Conservation (phyloP, 1,140 invertebrate genomes). For the Drosophila elegans region DNA sequence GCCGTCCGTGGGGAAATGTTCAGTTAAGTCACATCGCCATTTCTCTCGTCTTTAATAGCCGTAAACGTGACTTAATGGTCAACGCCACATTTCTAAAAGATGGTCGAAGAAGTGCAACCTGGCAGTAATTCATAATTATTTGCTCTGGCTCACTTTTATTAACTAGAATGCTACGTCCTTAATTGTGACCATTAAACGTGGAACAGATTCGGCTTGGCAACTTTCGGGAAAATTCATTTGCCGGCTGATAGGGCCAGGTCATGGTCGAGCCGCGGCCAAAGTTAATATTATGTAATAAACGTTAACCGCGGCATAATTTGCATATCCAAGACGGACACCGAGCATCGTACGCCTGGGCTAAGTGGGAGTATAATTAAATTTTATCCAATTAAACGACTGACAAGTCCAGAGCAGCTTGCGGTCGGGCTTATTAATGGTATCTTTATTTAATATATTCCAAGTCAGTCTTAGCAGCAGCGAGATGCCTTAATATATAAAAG, state of each 20-base stretch:
- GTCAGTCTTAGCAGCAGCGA: conserved; percentile 5
- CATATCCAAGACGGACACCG: conserved; percentile 47
- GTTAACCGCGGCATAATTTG: conserved; percentile 62
- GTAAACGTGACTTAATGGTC: conserved; percentile 24
- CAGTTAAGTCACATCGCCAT: conserved; percentile 1
- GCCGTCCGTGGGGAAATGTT: neutral
- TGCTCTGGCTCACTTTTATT: neutral
- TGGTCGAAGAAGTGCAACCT: conserved; percentile 23
- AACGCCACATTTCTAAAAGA: conserved; percentile 18
- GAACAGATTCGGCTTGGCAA: conserved; percentile 33
- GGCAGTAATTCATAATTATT: conserved; percentile 33
- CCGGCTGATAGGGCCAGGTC: conserved; percentile 33
- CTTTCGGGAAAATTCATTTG: conserved; percentile 38
- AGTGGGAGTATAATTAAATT: conserved; percentile 71
- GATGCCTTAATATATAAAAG: neutral
- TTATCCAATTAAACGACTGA: conserved; percentile 73
- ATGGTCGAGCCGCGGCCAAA: conserved; percentile 46
- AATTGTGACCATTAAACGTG: conserved; percentile 32
- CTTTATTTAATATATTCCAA: conserved; percentile 39
- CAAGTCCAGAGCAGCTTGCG: conserved; percentile 44
- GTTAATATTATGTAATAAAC: conserved; percentile 64
- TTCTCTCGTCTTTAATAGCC: conserved; percentile 16
- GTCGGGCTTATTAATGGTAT: conserved; percentile 45
- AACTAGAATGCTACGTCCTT: neutral
- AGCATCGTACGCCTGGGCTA: conserved; percentile 27